These are phyloP conservation scores for Labeo catla DNA, from an alignment of 2,113 vertebrate genomes.

Conservation along the genomic window DNA sequence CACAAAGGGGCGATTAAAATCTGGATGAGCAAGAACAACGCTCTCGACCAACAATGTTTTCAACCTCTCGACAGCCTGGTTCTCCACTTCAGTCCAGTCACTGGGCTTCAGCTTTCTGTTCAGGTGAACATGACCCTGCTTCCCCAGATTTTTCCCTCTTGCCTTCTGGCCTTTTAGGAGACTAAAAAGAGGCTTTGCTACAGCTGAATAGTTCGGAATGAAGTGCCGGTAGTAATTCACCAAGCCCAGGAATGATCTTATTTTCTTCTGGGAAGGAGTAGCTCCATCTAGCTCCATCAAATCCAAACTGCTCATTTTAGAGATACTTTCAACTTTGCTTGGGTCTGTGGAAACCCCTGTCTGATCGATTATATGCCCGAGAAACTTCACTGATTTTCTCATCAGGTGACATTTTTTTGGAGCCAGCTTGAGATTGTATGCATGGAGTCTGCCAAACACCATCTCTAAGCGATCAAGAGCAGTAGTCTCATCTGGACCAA, in stretches of 20 bases:
- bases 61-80: neutral
- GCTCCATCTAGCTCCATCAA: conserved; percentile 28
- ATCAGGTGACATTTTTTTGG: neutral
- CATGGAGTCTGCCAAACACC: too few species aligned
- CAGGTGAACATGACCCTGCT: neutral
- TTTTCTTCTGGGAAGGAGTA: conserved; percentile 30
- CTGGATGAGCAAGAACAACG: neutral
- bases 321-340: conserved; percentile 22
- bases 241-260: conserved; percentile 45
- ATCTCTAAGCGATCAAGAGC: too few species aligned
- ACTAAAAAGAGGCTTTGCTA: conserved; percentile 26
- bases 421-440: conserved; percentile 9
- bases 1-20: neutral
- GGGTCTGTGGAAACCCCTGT: neutral
- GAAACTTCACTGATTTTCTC: neutral
- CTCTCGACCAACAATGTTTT: too few species aligned
- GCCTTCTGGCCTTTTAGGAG: neutral
- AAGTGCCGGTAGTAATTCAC: conserved; percentile 47
- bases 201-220: conserved; percentile 29
- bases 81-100: neutral
- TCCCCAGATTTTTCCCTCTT: neutral
- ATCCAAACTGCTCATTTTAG: conserved; percentile 1
- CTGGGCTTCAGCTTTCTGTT: neutral
- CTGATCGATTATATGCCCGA: conserved; percentile 3
- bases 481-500: too few species aligned